Conservation (phyloP, 1,140 invertebrate genomes). For the Scaptomyza graminum region DNA sequence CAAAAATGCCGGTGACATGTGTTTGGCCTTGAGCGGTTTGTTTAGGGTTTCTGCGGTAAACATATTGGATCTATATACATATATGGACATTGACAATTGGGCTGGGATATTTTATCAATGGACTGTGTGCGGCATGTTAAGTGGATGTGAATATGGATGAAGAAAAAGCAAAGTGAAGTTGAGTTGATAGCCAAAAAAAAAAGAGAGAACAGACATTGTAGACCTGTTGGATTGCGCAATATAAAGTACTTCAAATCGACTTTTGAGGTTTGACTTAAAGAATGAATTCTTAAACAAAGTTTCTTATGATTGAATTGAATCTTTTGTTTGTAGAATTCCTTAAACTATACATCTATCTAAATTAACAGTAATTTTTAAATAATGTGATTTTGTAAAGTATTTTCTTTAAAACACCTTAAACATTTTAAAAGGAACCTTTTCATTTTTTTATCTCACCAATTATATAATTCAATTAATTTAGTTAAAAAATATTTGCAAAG, state of each 20-base stretch:
- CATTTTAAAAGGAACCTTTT: too few relatives aligned
- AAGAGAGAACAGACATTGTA: neutral
- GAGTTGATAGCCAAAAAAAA: slow-evolving; percentile 20
- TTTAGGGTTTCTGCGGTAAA: slow-evolving; percentile 58
- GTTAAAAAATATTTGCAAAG: neutral
- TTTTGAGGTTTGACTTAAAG: neutral
- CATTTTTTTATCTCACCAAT: too few relatives aligned
- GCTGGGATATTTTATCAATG: slow-evolving; percentile 4
- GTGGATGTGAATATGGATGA: slow-evolving; percentile 13
- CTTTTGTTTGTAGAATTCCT: too few relatives aligned
- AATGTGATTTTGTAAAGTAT: too few relatives aligned
- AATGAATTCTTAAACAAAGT: neutral
- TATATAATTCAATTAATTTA: too few relatives aligned
- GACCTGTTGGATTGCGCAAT: slow-evolving; percentile 49
- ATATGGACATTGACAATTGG: neutral
- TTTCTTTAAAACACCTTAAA: too few relatives aligned
- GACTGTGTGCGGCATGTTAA: slow-evolving; percentile 28
- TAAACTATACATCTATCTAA: too few relatives aligned
- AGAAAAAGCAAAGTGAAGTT: slow-evolving; percentile 5
- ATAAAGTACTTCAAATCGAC: slow-evolving; percentile 25
- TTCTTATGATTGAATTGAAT: too few relatives aligned
- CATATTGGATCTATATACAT: slow-evolving; percentile 23
- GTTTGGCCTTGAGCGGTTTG: slow-evolving; percentile 79
- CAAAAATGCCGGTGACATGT: slow-evolving; percentile 62
- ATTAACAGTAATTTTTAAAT: too few relatives aligned